Evolutionary conservation across 2,113 vertebrate genomes (phyloP).

Genomic region (Laticauda laticaudata): DNA sequence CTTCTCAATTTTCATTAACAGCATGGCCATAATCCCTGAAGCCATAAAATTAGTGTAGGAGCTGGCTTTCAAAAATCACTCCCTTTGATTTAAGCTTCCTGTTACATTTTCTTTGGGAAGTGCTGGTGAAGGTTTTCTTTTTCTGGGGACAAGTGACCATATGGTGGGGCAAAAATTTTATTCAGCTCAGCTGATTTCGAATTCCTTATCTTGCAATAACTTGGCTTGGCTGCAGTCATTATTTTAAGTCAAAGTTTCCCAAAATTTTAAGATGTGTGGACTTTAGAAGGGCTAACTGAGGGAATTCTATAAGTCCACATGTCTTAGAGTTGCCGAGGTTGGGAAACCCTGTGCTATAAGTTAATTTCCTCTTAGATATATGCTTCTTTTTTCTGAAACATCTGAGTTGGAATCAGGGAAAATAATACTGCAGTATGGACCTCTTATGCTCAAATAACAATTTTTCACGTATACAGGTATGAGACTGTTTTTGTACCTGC

Average conservation of each 20-base stretch:
- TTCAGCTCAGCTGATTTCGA: neutral
- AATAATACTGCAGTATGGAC: neutral
- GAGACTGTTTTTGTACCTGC: slow-evolving; percentile 69
- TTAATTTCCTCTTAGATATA: neutral
- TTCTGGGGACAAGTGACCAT: neutral
- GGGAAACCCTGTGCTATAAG: neutral
- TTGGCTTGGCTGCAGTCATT: neutral
- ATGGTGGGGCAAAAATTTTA: neutral
- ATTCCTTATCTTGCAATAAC: too few relatives aligned
- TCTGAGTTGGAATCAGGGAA: neutral
- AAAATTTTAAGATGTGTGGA: neutral
- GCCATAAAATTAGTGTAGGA: neutral
- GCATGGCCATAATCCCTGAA: neutral
- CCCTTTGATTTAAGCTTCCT: neutral
- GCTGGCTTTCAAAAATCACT: neutral
- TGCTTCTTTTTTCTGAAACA: neutral
- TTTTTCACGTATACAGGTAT: too few relatives aligned
- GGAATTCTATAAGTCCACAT: neutral
- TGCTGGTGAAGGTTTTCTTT: neutral
- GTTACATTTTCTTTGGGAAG: neutral
- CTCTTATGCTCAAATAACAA: neutral
- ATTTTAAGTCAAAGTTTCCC: neutral
- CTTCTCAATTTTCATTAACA: neutral
- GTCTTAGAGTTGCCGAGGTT: neutral
- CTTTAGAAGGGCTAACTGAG: neutral